Percentiles rank a stretch among this genome's conserved stretches.
phyloP scores from a whole-genome alignment of 1,140 invertebrate species.

The Babylonia areolata region DNA sequence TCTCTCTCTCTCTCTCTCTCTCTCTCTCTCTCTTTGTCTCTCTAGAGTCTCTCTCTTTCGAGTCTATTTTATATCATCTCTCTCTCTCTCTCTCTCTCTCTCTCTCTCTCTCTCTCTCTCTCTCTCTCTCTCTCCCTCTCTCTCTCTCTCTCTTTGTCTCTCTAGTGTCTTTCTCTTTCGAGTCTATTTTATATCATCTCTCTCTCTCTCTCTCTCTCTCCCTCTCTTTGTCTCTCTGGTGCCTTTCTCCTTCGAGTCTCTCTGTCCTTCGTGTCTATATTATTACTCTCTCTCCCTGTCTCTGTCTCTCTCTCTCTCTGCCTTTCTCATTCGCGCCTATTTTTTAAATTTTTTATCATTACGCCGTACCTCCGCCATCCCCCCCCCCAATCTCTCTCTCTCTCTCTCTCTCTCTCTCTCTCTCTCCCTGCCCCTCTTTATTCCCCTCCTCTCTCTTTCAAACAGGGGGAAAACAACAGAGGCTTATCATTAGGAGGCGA shows the following conservation, averaged over 20 bases:
- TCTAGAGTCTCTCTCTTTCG: neutral
- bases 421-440: neutral
- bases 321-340: neutral
- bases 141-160: neutral
- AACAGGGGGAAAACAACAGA: no score
- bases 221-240: neutral
- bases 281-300: neutral
- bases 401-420: neutral
- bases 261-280: neutral
- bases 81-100: neutral
- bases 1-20: neutral
- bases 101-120: neutral
- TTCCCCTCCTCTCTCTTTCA: neutral
- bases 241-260: neutral
- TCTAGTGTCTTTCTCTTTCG: neutral
- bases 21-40: neutral
- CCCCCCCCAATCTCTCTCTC: neutral
- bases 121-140: neutral
- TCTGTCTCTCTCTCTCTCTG: neutral
- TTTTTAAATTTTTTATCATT: neutral
- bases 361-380: neutral
- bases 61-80: neutral
- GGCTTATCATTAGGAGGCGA: no score
- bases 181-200: neutral
- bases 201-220: neutral